Evolutionary conservation across 2,797 vertebrate genomes (phyloP), one percentile per base, ranked within the genome.

Genomic region (Pseudocheirus occidentalis): DNA sequence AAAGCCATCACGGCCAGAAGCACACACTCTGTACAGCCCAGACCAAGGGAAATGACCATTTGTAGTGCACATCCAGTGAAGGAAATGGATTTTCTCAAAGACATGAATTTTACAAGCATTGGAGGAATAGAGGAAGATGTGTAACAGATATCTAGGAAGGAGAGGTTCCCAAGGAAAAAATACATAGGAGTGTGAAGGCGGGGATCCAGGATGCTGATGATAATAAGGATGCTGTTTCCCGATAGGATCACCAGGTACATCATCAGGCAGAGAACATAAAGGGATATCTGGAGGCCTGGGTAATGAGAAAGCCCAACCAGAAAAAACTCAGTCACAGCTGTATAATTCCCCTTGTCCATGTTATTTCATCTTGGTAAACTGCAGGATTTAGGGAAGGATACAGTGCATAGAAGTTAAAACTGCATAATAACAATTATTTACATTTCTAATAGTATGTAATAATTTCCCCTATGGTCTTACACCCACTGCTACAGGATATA

Each of bases 1-100:
- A 98, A 93, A 29, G 97, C 97, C 98, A 98, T 98, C 55, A 94
- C 94, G 0, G 97, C 97, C 59, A 98, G 91, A 12, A 98, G 96
- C 21, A 97, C 18, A 62, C 97, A 98, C 46, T 98, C 96, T 16
- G 96, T 98, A 93, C 16, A 95, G 1, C 95, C 98, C 54, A 93
- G 95, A 53, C 96, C 94, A 94, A 98, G 97, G 53, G 97, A 98
- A 53, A 98, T 59, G n/a, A 95, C 97, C 96, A 98, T 97, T 92
- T 98, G 97, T 3, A 96, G 31, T 94, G 97, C 96, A 29, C 97
- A 98, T 0, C 94, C 95, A 91, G 94, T 57, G 28, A 98, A 98
- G 10, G 97, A 97, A 87, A 98, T 95, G 4, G 96, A 92, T 94
- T 97, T 97, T 89, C 95, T 91, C 87, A 46, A 93, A 21, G n/a